Percentiles rank a stretch among this genome's conserved stretches.
These are phyloP conservation scores for Nannoperca obscura DNA, from an alignment of 2,797 vertebrate genomes.

Conservation along the genomic window DNA sequence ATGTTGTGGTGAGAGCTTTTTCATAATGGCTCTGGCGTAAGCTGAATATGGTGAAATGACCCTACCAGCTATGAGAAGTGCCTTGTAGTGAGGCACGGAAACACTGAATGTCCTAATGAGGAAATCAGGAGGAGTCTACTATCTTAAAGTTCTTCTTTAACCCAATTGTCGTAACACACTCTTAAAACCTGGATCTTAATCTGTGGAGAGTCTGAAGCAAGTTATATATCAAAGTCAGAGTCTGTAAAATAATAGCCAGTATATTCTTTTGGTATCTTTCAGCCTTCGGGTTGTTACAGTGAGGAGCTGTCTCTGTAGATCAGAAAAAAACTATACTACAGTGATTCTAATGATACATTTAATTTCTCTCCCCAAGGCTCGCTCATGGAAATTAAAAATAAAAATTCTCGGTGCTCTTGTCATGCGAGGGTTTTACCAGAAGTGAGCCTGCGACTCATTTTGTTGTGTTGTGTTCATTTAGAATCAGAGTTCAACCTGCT, in stretches of 20 bases:
- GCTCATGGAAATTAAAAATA: conserved; percentile 12
- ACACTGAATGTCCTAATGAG: neutral
- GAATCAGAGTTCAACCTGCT: neutral
- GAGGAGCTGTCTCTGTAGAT: conserved; percentile 39
- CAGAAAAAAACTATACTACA: conserved; percentile 20
- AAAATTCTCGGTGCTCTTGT: neutral
- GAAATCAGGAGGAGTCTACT: neutral
- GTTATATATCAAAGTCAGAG: neutral
- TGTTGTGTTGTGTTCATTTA: neutral
- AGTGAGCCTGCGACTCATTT: conserved; percentile 22
- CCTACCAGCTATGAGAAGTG: neutral
- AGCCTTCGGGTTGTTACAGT: conserved; percentile 11
- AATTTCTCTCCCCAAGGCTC: conserved; percentile 22
- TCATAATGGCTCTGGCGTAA: neutral
- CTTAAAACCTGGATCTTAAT: neutral
- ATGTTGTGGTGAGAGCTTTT: neutral
- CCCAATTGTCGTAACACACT: neutral
- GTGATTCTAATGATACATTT: conserved; percentile 17
- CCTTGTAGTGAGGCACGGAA: neutral
- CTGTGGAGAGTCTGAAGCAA: conserved; percentile 5
- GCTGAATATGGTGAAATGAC: neutral
- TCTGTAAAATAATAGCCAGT: conserved; percentile 5
- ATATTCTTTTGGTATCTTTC: neutral
- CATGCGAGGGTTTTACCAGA: conserved; percentile 26
- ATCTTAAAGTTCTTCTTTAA: neutral